phyloP scores from a whole-genome alignment of 1,140 invertebrate species.

The Aphis gossypii region DNA sequence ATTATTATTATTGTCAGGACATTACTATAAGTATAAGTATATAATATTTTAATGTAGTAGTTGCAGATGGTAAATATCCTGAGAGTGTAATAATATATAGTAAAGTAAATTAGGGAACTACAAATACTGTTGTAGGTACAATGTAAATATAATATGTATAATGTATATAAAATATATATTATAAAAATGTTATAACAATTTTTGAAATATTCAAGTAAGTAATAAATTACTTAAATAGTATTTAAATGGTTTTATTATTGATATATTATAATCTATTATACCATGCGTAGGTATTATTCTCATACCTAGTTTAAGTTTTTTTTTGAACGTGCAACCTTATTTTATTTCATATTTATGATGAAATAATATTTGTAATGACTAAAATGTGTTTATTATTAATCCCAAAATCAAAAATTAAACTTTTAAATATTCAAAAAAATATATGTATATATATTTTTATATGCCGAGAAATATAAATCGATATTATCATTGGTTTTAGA shows the following conservation, averaged over 20 bases:
- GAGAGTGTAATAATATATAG: background rate
- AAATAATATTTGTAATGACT: background rate
- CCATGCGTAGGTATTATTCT: too few species aligned
- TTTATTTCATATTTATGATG: background rate
- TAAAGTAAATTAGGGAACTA: background rate
- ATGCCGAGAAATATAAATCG: too few species aligned
- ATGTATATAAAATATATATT: background rate
- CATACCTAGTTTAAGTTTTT: background rate
- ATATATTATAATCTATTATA: background rate
- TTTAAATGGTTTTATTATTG: background rate
- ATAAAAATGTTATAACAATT: background rate
- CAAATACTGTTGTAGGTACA: background rate
- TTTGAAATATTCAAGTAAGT: background rate
- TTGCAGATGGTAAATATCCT: background rate
- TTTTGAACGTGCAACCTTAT: background rate
- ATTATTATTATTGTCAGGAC: too few species aligned
- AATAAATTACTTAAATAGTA: background rate
- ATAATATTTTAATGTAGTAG: background rate
- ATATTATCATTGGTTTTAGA: too few species aligned
- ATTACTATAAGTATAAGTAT: too few species aligned
- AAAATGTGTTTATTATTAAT: background rate
- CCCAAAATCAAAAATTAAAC: background rate
- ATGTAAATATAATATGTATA: too few species aligned
- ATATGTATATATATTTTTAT: too few species aligned
- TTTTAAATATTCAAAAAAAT: too few species aligned